Conservation (phyloP, 2,113 vertebrate genomes). For the Cairina moschata region DNA sequence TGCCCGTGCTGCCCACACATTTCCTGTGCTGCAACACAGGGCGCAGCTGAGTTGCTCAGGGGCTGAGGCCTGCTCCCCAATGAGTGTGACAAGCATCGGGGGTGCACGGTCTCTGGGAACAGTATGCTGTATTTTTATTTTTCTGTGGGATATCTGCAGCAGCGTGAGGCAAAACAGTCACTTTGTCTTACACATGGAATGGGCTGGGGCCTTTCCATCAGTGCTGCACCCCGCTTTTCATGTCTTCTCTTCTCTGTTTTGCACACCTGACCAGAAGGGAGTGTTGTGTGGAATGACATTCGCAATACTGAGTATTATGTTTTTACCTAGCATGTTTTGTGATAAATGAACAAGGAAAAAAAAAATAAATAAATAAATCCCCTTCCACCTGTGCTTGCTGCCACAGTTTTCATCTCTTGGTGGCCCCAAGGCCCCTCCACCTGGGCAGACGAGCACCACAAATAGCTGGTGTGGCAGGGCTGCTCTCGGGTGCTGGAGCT, state of each 20-base stretch:
- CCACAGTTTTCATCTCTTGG: rapidly evolving
- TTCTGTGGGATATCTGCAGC: background rate
- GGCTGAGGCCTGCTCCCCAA: background rate
- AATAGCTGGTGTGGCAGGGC: background rate
- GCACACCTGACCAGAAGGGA: background rate
- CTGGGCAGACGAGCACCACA: too few relatives aligned
- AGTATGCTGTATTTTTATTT: background rate
- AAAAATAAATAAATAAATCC: background rate
- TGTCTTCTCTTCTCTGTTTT: background rate
- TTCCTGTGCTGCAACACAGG: rapidly evolving
- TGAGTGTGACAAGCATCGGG: rapidly evolving
- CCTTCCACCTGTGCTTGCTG: rapidly evolving
- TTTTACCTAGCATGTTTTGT: background rate
- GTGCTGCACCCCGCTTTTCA: rapidly evolving
- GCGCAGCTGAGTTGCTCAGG: too few relatives aligned
- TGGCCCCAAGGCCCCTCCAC: background rate
- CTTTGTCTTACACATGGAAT: too few relatives aligned
- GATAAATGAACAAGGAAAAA: background rate
- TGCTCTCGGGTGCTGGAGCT: background rate
- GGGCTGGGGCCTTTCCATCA: background rate
- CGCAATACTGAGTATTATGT: background rate
- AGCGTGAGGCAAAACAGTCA: background rate
- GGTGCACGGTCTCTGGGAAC: background rate
- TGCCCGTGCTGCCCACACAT: background rate
- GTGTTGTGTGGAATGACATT: background rate